Conservation (phyloP, 2,888 invertebrate species). For the Chymomyza fuscimana region DNA sequence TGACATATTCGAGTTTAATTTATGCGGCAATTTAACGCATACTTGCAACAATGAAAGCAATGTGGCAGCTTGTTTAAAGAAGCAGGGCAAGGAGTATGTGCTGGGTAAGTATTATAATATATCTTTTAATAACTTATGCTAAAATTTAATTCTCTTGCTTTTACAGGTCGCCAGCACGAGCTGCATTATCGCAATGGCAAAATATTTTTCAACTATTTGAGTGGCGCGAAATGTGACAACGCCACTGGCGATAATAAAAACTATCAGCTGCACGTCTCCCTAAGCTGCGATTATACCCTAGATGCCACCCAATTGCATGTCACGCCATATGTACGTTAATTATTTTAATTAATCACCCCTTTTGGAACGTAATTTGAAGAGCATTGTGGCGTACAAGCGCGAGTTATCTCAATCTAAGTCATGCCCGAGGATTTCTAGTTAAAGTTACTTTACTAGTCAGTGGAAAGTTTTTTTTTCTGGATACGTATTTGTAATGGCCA, state of each 20-base stretch:
- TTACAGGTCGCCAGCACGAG: slow-evolving; percentile 73
- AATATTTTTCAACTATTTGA: slow-evolving; percentile 75
- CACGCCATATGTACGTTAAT: slow-evolving; percentile 69
- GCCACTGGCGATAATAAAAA: slow-evolving; percentile 50
- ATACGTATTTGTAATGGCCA: no score
- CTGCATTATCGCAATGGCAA: slow-evolving; percentile 74
- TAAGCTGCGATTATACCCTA: slow-evolving; percentile 77
- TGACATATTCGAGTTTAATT: slow-evolving; percentile 76
- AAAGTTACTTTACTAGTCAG: no score
- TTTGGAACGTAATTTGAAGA: no score
- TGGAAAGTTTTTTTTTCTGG: no score
- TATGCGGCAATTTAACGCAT: slow-evolving; percentile 75
- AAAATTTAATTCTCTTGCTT: neutral
- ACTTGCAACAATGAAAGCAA: slow-evolving; percentile 69
- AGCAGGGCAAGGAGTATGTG: slow-evolving; percentile 69
- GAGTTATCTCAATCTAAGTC: no score
- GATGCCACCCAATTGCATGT: slow-evolving; percentile 67
- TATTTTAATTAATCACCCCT: neutral
- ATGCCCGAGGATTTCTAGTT: no score
- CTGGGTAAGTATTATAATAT: slow-evolving; percentile 65
- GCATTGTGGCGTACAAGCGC: no score
- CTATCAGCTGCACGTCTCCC: slow-evolving; percentile 68
- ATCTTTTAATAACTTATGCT: slow-evolving; percentile 6
- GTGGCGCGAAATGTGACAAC: slow-evolving; percentile 74
- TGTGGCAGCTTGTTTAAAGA: slow-evolving; percentile 76